Conservation (phyloP, 2,113 vertebrate genomes). For the Embiotoca jacksoni region DNA sequence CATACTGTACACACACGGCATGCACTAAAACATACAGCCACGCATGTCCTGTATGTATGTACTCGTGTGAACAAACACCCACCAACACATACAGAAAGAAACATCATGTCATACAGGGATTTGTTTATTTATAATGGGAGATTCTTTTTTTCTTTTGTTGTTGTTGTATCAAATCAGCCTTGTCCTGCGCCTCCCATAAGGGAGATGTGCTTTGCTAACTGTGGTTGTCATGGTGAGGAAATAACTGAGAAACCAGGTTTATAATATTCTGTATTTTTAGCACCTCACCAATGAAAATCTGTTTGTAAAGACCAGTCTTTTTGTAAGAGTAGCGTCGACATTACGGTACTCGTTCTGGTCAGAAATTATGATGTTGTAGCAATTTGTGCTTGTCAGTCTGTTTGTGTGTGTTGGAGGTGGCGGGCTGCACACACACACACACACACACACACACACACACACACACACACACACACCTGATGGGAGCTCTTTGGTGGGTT, state of each 20-base stretch:
- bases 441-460: conserved; percentile 6
- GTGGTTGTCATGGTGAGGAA: conserved; percentile 71
- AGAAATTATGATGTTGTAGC: background rate
- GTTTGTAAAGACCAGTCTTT: background rate
- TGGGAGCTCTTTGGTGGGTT: conserved; percentile 29
- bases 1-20: too few relatives aligned
- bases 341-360: background rate
- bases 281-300: background rate
- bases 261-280: conserved; percentile 38
- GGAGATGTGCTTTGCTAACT: conserved; percentile 23
- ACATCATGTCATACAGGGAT: too few relatives aligned
- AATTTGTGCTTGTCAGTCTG: background rate
- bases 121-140: too few relatives aligned
- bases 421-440: background rate
- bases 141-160: background rate
- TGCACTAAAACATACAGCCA: too few relatives aligned
- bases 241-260: conserved; percentile 20
- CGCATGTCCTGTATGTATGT: too few relatives aligned
- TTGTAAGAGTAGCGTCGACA: background rate
- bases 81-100: background rate
- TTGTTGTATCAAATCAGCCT: conserved; percentile 16
- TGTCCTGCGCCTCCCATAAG: conserved; percentile 31
- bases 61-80: background rate
- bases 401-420: background rate
- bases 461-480: background rate